These are phyloP conservation scores for Semaprochilodus insignis DNA, from an alignment of 2,797 vertebrate genomes.

Conservation along the genomic window DNA sequence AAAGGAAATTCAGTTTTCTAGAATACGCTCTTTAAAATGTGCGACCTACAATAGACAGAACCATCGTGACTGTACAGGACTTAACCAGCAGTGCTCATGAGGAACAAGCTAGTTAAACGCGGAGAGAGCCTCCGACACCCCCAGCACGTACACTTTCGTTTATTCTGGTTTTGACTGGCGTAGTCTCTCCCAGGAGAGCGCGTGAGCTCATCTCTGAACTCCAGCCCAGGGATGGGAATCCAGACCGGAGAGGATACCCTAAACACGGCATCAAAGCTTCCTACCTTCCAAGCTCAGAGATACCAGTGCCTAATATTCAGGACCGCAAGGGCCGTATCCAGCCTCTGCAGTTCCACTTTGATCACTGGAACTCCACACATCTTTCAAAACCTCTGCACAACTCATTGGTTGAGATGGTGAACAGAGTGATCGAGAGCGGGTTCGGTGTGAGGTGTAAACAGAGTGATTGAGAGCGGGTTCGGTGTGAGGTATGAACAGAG, in stretches of 20 bases:
- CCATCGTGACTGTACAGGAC: background rate
- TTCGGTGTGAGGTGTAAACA: no score
- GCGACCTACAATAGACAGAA: background rate
- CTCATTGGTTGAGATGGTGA: no score
- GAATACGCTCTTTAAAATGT: no score
- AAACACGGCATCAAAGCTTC: constrained; percentile 11
- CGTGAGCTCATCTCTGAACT: constrained; percentile 1
- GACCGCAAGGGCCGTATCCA: background rate
- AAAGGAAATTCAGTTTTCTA: no score
- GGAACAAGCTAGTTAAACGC: background rate
- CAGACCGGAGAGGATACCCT: background rate
- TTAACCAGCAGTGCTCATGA: background rate
- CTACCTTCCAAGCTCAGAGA: background rate
- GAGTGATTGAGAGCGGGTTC: no score
- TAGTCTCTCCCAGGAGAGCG: background rate
- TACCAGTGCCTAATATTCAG: background rate
- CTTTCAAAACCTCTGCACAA: background rate
- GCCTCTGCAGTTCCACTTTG: background rate
- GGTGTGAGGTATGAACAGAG: no score
- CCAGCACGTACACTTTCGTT: background rate
- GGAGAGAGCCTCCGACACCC: background rate
- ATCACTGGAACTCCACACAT: background rate
- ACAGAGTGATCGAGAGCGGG: no score
- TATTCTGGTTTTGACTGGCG: background rate
- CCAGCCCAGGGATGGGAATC: constrained; percentile 3